These are phyloP conservation scores for Hoplias malabaricus DNA, from an alignment of 2,113 vertebrate genomes.

Conservation along the genomic window DNA sequence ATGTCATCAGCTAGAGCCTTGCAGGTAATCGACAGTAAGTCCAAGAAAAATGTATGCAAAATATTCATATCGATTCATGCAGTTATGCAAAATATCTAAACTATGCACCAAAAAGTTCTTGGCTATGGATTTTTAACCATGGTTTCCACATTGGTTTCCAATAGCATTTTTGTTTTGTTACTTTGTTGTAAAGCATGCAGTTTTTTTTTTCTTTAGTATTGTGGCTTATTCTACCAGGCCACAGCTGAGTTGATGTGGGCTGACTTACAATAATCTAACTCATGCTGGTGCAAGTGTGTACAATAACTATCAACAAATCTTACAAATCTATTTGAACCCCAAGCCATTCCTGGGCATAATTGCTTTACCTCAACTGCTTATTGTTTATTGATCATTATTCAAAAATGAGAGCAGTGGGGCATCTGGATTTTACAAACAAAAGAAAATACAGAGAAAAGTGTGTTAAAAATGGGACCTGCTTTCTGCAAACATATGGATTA, in stretches of 20 bases:
- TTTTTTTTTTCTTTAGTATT: no score
- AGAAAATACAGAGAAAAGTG: background rate
- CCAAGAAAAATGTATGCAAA: no score
- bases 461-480: background rate
- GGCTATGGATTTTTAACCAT: no score
- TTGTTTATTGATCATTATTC: background rate
- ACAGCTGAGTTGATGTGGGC: background rate
- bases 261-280: background rate
- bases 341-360: background rate
- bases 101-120: no score
- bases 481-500: background rate
- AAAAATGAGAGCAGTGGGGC: background rate
- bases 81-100: no score
- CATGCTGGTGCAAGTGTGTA: background rate
- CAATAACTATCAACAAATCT: background rate
- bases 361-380: background rate
- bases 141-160: no score
- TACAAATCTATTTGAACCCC: background rate
- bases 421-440: background rate
- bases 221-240: no score
- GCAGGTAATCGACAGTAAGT: no score
- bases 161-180: no score
- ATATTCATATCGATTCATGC: no score
- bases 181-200: no score
- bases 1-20: no score